Evolutionary conservation across 1,140 invertebrate genomes (phyloP).

Genomic region (Battus philenor): DNA sequence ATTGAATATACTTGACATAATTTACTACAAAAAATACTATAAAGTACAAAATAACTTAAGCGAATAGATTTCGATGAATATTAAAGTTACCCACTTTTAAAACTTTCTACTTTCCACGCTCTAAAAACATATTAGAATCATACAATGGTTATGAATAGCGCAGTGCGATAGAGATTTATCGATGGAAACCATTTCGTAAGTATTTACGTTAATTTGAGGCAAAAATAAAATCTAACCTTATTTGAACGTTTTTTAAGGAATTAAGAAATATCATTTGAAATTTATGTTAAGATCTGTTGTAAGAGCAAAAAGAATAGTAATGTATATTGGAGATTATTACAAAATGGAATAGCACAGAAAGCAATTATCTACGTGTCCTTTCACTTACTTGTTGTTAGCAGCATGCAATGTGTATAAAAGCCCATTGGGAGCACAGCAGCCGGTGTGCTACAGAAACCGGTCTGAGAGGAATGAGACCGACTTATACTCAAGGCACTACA

Average conservation of each 20-base stretch:
- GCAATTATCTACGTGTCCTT: constrained; percentile 69
- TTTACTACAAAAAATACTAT: not conserved
- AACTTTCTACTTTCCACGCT: constrained; percentile 75
- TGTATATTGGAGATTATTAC: constrained; percentile 45
- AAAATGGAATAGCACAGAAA: constrained; percentile 61
- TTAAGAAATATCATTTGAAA: not conserved
- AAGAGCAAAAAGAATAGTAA: too few relatives aligned
- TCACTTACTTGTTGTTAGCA: constrained; percentile 60
- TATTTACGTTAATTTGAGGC: not conserved
- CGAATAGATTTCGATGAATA: constrained; percentile 49
- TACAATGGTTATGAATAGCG: constrained; percentile 56
- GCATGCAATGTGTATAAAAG: constrained; percentile 46
- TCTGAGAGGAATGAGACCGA: constrained; percentile 62
- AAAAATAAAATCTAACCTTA: constrained; percentile 6
- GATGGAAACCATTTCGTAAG: constrained; percentile 11
- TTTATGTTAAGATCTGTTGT: too few relatives aligned
- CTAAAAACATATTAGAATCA: constrained; percentile 70
- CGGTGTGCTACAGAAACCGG: constrained; percentile 65
- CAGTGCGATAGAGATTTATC: constrained; percentile 51
- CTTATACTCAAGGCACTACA: constrained; percentile 63
- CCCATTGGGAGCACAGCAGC: constrained; percentile 56
- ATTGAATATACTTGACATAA: not conserved
- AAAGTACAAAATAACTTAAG: constrained; percentile 23
- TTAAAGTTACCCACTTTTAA: constrained; percentile 63
- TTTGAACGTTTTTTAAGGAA: not conserved